Percentiles rank a stretch among this genome's conserved stretches.
phyloP scores from a whole-genome alignment of 92 coral and sea anemone genomes.

The Galaxea fascicularis region DNA sequence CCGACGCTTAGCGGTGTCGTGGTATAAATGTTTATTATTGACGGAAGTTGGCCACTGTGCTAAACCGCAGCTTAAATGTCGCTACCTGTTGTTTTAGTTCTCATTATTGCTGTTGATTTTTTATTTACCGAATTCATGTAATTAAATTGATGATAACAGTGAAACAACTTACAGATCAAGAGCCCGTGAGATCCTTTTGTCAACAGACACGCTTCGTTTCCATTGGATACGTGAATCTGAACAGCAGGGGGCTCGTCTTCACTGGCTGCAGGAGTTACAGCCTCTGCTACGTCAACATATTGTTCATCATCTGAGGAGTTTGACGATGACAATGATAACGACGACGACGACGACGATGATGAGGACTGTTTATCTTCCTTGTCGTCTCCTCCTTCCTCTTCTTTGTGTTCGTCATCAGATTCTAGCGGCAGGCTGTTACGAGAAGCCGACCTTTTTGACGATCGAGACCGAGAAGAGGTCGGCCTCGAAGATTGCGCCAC shows the following conservation, averaged over 20 bases:
- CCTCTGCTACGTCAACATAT: slow-evolving; percentile 38
- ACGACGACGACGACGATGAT: slow-evolving; percentile 67
- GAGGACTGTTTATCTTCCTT: slow-evolving; percentile 37
- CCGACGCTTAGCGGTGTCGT: too few relatives aligned
- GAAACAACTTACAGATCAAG: slow-evolving; percentile 89
- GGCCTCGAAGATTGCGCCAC: slow-evolving; percentile 58
- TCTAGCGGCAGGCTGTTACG: slow-evolving; percentile 54
- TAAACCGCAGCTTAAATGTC: too few relatives aligned
- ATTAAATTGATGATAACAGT: neutral
- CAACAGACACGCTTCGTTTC: slow-evolving; percentile 95
- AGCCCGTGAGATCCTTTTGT: slow-evolving; percentile 99
- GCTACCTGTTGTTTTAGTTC: too few relatives aligned
- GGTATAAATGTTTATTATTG: too few relatives aligned
- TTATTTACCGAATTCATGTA: too few relatives aligned
- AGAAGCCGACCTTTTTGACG: slow-evolving; percentile 53
- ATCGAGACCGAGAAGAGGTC: slow-evolving; percentile 37
- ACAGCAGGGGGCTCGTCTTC: slow-evolving; percentile 80
- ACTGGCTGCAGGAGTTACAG: slow-evolving; percentile 47
- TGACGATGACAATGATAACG: slow-evolving; percentile 62
- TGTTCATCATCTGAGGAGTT: slow-evolving; percentile 48
- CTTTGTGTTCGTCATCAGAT: slow-evolving; percentile 62
- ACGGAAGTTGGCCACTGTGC: too few relatives aligned
- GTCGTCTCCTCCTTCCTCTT: slow-evolving; percentile 16
- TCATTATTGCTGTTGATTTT: neutral
- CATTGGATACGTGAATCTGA: slow-evolving; percentile 84